Conservation (phyloP, 2,113 vertebrate genomes). For the Pandion haliaetus region DNA sequence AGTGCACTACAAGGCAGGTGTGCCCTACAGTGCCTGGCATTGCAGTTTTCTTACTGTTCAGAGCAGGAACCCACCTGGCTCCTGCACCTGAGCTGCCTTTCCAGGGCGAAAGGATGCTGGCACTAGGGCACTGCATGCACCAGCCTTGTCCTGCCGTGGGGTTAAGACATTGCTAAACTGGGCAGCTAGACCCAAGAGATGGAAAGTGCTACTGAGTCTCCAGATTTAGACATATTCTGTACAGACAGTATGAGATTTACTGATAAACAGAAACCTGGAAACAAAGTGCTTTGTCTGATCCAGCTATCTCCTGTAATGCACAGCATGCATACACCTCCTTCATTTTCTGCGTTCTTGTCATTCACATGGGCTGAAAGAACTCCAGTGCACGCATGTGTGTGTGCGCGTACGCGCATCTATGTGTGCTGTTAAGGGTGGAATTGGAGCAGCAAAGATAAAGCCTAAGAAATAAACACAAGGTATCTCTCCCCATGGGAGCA, state of each 20-base stretch:
- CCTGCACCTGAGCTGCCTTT: background rate
- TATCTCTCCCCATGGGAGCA: background rate
- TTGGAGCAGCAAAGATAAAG: background rate
- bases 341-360: background rate
- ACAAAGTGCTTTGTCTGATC: background rate
- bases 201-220: background rate
- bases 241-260: background rate
- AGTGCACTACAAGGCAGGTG: background rate
- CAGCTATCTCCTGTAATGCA: background rate
- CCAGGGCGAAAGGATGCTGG: background rate
- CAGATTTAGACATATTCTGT: background rate
- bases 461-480: background rate
- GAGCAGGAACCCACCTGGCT: background rate
- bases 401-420: background rate
- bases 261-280: background rate
- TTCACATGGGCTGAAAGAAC: background rate
- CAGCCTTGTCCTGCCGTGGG: background rate
- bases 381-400: background rate
- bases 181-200: background rate
- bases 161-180: background rate
- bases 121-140: background rate
- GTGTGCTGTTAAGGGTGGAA: background rate
- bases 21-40: background rate
- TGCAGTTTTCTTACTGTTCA: background rate
- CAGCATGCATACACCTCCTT: background rate